Base-by-base conservation (phyloP, 92 coral and sea anemone species). In the Desmophyllum pertusum region DNA sequence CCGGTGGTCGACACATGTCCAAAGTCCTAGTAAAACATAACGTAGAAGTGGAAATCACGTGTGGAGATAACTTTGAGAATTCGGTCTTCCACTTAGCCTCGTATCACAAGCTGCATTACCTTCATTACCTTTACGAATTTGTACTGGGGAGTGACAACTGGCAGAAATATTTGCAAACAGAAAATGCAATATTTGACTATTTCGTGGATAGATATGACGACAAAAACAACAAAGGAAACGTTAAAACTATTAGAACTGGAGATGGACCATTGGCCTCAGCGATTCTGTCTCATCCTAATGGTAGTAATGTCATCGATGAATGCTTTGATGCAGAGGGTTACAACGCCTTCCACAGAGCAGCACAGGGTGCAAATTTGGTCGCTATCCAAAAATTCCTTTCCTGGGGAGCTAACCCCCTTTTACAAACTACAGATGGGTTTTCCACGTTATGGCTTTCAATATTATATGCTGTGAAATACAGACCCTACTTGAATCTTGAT, bases 331-430 rank as follows among this genome's bases (percentile, higher is more conserved):
- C 75, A 17, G 84, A 90, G 42, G 94, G 94, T 37, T 88, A 79
- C 42, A 87, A 72, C 0, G 85, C 88, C 39, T n/a, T 91, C 35
- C 94, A 91, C 39, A 84, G 94, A 50, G 94, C 92, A 15, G 92
- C 92, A 33, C 92, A 91, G 52, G 94, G 94, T 33, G 94, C 92
- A 70, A 91, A 91, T 64, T 52, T 91, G 70, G 84, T 50, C 15
- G 94, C 92, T 1, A 70, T 91, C 38, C 38, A 77, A 40, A 83
- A 88, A 50, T 69, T 83, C 3, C 75, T 88, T 30, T 83, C 88
- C 0, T 57, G 48, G 65, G 91, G 91, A 52, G 84, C 91, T 25
- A 69, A 88, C 70, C 37, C 51, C 14, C 25, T 18, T 40, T 40
- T 53, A 64, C 27, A 18, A 33, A 82, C 77, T 6, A 14, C 62